Evolutionary conservation across 1,140 invertebrate species (phyloP), one percentile per base, ranked within the genome.

Genomic region (Scaptomyza montana): DNA sequence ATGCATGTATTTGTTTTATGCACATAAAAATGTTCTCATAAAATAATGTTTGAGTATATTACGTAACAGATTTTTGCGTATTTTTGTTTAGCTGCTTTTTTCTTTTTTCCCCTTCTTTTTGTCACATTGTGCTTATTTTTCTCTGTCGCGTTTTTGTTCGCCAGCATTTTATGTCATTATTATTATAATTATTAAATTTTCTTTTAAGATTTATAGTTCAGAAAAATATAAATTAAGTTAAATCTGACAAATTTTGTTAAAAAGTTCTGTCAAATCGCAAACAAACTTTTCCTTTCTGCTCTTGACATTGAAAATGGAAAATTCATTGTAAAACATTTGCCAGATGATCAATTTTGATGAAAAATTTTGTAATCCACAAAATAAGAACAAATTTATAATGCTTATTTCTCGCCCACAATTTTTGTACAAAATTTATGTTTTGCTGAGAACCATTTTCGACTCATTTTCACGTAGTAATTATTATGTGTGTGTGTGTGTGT

Each of bases 251-350:
- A 56, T 70, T 70, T 69, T 85, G n/a, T 62, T 72, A 85, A 77
- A 78, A 74, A 67, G 28, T 72, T 28, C 59, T 76, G 73, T 78
- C 57, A 78, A 41, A n/a, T 10, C 10, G 30, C 30, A 45, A 41
- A 59, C 25, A 16, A 67, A 77, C 49, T 73, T 51, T 65, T 70
- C 46, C 66, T 57, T 66, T 75, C 60, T 50, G 53, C 69, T 67
- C 64, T 21, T 85, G 80, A 82, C 80, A 82, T 82, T 82, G 80
- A 82, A 82, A 78, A 61, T 53, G 43, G 3, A 19, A 70, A 56
- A 16, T 64, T 70, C 5, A 30, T 7, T 5, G 30, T 7, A 30
- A 7, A 25, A 25, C 21, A 25, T 25, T 25, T 25, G 21, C 21
- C 21, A 25, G 21, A 25, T 25, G 21, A 25, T 3, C 21, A 1